Evolutionary conservation across 2,113 vertebrate species (phyloP), one percentile per base, ranked within the genome.

Genomic region (Aleadryas rufinucha): DNA sequence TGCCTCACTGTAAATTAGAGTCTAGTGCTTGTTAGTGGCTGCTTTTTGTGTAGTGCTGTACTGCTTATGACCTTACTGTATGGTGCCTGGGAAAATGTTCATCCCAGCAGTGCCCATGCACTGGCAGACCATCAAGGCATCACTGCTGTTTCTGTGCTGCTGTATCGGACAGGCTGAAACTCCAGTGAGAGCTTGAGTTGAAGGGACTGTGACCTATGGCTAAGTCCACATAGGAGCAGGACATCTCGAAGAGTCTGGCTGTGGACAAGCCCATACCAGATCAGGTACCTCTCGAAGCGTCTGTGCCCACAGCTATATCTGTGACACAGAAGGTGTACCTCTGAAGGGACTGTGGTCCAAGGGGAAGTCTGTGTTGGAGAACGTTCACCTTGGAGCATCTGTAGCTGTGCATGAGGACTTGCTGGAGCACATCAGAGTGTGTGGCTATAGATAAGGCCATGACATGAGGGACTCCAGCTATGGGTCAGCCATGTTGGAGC

Each of bases 231-330:
- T 17, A 41, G 47, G 21, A 74, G 13, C 41, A 47, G 18, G 31
- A 66, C 17, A 7, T 19, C 45, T 27, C 12, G 2, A 35, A 39
- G n/a, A 16, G 17, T 10, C n/a, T 41, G 14, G 28, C 39, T 30
- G 15, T 47, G n/a, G 23, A 35, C 47, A 60, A 53, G 41, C 11
- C 21, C 53, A 18, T 7, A 39, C 24, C 30, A 61, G 9, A 37
- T 2, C 3, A 70, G 31, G 42, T 20, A 14, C 19, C 20, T 64
- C 39, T 35, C 2, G 1, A 26, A 44, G 19, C 0, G 0, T 9
- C 71, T 35, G n/a, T 41, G 44, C 28, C 30, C 37, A 19, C 3
- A 37, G 50, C 22, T n/a, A 16, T 14, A 14, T 30, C n/a, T 53
- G 69, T 61, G 54, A n/a, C 35, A 10, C 35, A 37, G 42, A 7